Base-by-base conservation (phyloP, 2,888 invertebrate genomes). In the Aricia artaxerxes region DNA sequence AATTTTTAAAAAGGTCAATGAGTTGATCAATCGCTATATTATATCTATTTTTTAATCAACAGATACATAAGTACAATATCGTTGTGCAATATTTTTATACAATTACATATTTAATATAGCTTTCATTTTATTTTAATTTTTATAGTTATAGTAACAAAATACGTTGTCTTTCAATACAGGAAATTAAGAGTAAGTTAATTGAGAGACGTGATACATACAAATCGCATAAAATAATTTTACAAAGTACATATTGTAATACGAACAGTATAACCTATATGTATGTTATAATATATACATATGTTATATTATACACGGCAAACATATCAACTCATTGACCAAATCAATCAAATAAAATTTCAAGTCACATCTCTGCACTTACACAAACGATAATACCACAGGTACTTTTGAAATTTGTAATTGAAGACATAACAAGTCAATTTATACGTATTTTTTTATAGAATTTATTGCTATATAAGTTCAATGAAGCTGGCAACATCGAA, bases 341-440 rank as follows among this genome's bases (percentile, higher is more conserved):
- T 64, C 9, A 64, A 64, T 64, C 2, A 69, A 69, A 69, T 35
- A 11, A 69, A 1, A 3, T 11, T 35, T 64, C 31, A 64, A 69
- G 35, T 69, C 69, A 69, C 35, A 69, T 38, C 6, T 69, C 35
- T 69, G 69, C 69, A 69, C 69, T 69, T 69, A 16, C 35, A 69
- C 69, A 73, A 44, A 44, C 73, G n/a, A 73, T 35, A 75, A 75
- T 57, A 76, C 76, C 76, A 31, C 76, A 76, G 76, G 76, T 76
- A 76, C 76, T 76, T 73, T 76, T 31, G 13, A 76, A 76, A 76
- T 76, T 76, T 76, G 76, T 76, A 76, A 76, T 76, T 53, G 35
- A 31, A 69, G 69, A 35, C 24, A 35, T 76, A 76, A 75, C 75
- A 75, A 76, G 35, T 76, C 31, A 35, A 53, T 76, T 76, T 76